phyloP scores from a whole-genome alignment of 2,113 vertebrate species.

The Melanostigma gelatinosum region DNA sequence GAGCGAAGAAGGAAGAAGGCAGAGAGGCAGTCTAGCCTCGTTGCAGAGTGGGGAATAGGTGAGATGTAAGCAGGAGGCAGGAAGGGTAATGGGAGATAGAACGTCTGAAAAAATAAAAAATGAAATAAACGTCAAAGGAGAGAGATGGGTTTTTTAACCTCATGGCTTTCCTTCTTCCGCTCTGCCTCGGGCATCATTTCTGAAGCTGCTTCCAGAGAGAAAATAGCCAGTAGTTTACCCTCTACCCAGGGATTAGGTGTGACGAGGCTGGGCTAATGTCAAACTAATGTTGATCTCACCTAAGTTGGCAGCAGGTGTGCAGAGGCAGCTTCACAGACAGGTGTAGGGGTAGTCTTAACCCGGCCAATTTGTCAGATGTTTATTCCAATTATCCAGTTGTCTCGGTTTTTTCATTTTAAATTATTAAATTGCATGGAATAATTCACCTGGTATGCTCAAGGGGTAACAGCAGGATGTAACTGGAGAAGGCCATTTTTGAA shows the following conservation, averaged over 20 bases:
- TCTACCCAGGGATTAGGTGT: constrained; percentile 52
- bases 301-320: constrained; percentile 46
- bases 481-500: background rate
- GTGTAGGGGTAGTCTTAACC: constrained; percentile 28
- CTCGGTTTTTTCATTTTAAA: background rate
- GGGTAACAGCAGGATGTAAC: background rate
- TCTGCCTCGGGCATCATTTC: constrained; percentile 27
- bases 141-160: constrained; percentile 56
- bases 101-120: background rate
- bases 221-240: constrained; percentile 64
- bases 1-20: constrained; percentile 25
- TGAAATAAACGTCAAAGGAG: background rate
- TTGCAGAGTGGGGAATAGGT: constrained; percentile 18
- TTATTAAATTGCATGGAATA: background rate
- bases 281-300: constrained; percentile 59
- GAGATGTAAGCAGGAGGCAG: constrained; percentile 45
- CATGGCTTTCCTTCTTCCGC: constrained; percentile 31
- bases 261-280: constrained; percentile 47
- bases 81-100: constrained; percentile 19
- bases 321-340: constrained; percentile 25
- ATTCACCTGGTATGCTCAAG: background rate
- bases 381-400: constrained; percentile 7
- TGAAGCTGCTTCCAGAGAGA: constrained; percentile 66
- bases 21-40: constrained; percentile 1
- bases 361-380: constrained; percentile 26